Evolutionary conservation across 1,140 invertebrate species (phyloP), one percentile per base, ranked within the genome.

Genomic region (Drosophila subobscura): DNA sequence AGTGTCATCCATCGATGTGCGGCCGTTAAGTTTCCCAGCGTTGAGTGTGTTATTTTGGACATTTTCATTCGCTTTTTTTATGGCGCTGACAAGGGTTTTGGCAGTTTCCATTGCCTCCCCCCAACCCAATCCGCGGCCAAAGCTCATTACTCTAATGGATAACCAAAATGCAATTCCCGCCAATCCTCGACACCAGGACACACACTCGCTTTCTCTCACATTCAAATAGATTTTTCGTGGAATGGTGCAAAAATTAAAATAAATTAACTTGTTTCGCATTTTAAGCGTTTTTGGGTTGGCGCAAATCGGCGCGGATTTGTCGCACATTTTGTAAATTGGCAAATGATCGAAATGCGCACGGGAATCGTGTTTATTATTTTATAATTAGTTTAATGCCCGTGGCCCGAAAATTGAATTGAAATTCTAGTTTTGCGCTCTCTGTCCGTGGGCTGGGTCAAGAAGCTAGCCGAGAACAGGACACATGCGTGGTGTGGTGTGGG

Each of bases 141-240:
- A 88, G 83, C 83, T 88, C 84, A 88, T 88, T 88, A 89, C 59
- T 65, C 75, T 88, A 88, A 88, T 88, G 83, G 83, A 88, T 50
- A 40, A 10, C 33, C 40, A 50, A 56, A 53, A 58, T 58, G 55
- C 59, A 71, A 45, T 41, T 33, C 45, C 53, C 49, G 52, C 59
- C 65, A 42, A 40, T 33, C 45, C 53, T 45, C 20, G 16, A 29
- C 47, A 42, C 41, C 25, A 29, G 27, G 27, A 64, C 46, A 73
- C 56, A 53, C 44, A 3, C 25, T 2, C 56, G 40, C 59, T 49
- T 14, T 23, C 22, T 20, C 55, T 37, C 40, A 59, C 44, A 64
- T 45, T 44, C 46, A 73, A 47, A 78, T 27, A 64, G 33, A 40
- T 58, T 44, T 64, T 51, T n/a, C 22, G 42, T 45, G 25, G 55